Conservation (phyloP, 1,140 invertebrate genomes). For the Trichonephila inaurata region DNA sequence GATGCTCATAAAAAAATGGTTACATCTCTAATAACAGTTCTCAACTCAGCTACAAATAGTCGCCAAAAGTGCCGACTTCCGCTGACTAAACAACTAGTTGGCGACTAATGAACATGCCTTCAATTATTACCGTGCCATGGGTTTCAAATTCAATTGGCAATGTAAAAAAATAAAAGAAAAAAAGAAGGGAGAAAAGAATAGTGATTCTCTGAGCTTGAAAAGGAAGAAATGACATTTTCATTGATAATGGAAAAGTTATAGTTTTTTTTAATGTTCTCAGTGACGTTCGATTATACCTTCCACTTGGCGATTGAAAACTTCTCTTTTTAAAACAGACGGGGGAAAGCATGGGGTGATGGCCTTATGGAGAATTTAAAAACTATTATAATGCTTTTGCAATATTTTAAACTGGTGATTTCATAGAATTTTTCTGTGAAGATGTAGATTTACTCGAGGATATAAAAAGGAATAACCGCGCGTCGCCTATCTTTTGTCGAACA, state of each 20-base stretch:
- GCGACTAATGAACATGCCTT: conserved; percentile 4
- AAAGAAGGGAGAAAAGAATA: background rate
- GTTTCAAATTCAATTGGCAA: conserved; percentile 6
- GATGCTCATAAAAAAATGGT: background rate
- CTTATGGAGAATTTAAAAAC: background rate
- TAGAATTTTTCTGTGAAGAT: background rate
- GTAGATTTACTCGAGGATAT: background rate
- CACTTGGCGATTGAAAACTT: background rate
- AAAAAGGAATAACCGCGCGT: background rate
- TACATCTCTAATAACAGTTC: conserved; percentile 31
- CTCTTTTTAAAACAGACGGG: background rate
- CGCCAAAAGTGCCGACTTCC: conserved; percentile 33
- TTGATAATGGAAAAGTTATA: conserved; percentile 26
- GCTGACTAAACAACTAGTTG: conserved; percentile 23
- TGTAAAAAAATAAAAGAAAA: background rate
- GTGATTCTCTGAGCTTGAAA: background rate
- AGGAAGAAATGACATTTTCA: background rate
- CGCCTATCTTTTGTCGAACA: background rate
- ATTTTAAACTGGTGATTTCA: background rate
- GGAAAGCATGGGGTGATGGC: background rate
- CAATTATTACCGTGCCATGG: background rate
- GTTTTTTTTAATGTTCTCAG: conserved; percentile 1
- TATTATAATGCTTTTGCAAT: background rate
- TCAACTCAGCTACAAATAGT: conserved; percentile 20
- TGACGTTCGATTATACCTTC: background rate